These are phyloP conservation scores for Delia radicum DNA, from an alignment of 1,140 invertebrate genomes.

Conservation along the genomic window DNA sequence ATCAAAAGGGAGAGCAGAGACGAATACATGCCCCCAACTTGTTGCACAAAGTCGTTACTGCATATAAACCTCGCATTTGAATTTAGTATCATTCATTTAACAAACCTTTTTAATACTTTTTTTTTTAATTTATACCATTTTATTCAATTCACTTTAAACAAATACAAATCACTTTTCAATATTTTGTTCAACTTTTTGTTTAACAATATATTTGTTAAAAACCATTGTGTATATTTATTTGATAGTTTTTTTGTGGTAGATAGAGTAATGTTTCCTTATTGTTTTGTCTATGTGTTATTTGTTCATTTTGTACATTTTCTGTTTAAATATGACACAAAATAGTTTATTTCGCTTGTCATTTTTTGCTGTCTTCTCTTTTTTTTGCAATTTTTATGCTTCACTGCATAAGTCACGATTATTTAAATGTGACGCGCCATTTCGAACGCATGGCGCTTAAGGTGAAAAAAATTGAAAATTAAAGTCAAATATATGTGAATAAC, in stretches of 20 bases:
- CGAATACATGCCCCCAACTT: not conserved
- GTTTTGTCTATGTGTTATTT: no score
- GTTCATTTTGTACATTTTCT: not conserved
- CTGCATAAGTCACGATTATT: conserved; percentile 21
- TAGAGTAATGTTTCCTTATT: not conserved
- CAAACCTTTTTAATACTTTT: no score
- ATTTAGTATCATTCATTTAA: not conserved
- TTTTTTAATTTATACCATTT: no score
- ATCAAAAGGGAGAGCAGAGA: no score
- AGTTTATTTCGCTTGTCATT: conserved; percentile 11
- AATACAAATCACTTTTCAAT: not conserved
- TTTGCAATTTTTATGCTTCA: conserved; percentile 10
- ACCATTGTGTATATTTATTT: not conserved
- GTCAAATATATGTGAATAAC: no score
- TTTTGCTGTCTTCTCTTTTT: not conserved
- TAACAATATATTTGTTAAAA: no score
- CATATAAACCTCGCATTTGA: not conserved
- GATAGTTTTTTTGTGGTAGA: not conserved
- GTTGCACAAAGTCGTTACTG: not conserved
- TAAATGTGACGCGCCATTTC: conserved; percentile 22
- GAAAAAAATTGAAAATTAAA: not conserved
- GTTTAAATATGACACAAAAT: not conserved
- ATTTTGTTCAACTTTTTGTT: no score
- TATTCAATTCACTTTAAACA: not conserved
- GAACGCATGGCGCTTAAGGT: conserved; percentile 22